Conservation (phyloP, 2,888 invertebrate species). For the Cryptocheilus praepositus region DNA sequence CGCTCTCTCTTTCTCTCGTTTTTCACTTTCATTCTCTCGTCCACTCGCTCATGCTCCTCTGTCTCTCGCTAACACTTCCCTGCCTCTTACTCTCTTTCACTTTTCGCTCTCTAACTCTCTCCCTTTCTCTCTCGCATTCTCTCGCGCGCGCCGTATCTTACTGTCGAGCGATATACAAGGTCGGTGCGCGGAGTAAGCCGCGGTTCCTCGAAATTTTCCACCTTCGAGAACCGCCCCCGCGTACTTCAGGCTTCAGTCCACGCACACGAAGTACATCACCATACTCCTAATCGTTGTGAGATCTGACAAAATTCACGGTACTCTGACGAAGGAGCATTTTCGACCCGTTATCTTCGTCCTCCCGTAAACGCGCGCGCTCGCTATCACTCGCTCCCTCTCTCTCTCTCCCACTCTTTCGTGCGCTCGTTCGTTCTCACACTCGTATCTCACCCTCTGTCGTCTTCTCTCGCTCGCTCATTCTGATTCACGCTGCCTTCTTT, state of each 20-base stretch:
- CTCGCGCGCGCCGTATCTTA: slow-evolving; percentile 10
- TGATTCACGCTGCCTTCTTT: slow-evolving; percentile 17
- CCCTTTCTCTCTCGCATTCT: slow-evolving; percentile 26
- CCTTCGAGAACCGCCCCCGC: neutral
- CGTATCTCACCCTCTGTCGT: slow-evolving; percentile 25
- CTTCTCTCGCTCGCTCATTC: slow-evolving; percentile 39
- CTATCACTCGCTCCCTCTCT: slow-evolving; percentile 29
- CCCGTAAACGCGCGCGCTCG: neutral
- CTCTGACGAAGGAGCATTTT: neutral
- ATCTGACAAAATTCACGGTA: slow-evolving; percentile 2
- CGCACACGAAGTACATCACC: neutral
- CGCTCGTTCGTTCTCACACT: slow-evolving; percentile 14
- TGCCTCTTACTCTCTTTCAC: slow-evolving; percentile 27
- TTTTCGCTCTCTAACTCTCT: slow-evolving; percentile 37
- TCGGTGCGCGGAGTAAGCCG: slow-evolving; percentile 10
- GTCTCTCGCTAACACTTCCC: slow-evolving; percentile 23
- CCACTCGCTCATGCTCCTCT: slow-evolving; percentile 32
- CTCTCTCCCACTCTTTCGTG: slow-evolving; percentile 23
- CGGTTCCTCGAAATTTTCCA: slow-evolving; percentile 14
- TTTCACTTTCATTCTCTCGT: slow-evolving; percentile 38
- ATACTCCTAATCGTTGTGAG: slow-evolving; percentile 10
- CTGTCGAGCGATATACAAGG: neutral
- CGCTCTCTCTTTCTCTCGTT: slow-evolving; percentile 40
- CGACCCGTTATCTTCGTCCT: slow-evolving; percentile 8
- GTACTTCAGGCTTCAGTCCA: neutral